Evolutionary conservation across 2,797 vertebrate genomes (phyloP), one percentile per base, ranked within the genome.

Genomic region (Telmatherina bonti): DNA sequence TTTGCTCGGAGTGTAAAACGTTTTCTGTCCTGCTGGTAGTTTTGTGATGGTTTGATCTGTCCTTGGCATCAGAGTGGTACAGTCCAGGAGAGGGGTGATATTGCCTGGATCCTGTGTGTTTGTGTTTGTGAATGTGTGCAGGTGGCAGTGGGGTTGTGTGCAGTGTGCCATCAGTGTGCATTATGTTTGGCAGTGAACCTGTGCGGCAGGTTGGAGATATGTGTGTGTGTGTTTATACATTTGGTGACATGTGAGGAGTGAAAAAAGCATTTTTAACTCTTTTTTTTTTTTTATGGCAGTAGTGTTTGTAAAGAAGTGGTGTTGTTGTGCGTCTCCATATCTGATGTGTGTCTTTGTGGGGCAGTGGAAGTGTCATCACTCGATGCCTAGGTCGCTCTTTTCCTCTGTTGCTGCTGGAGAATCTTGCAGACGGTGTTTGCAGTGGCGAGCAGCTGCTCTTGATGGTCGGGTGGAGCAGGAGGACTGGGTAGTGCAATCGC

Each of bases 401-500:
- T 99, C 97, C 67, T 98, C 97, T 0, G 78, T 56, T 4, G 81
- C 71, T 38, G 85, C 76, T 26, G 88, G 57, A 53, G 94, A 79
- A 13, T 99, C 97, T 0, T 87, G 77, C 45, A 92, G 83, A 69
- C 96, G 97, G 87, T 98, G 95, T 89, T 95, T 96, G 93, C 97
- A 99, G 79, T 96, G 96, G 74, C 97, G 97, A 41, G 93, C 6
- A 0, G 93, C 62, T 5, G 95, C 89, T 84, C 97, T 96, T 9
- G 97, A 96, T 0, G 96, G 90, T 62, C 97, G 93, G 78, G 93
- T 76, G 4, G 95, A 92, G 89, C 96, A 98, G 81, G 96, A 90
- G 16, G 96, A 94, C 91, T 97, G 97, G 64, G 93, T 89, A 27
- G 91, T 95, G 64, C 98, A 99, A 89, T 98, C 97, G 83, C 97